Evolutionary conservation across 2,888 invertebrate genomes (phyloP).

Genomic region (Scrobipalpa costella): DNA sequence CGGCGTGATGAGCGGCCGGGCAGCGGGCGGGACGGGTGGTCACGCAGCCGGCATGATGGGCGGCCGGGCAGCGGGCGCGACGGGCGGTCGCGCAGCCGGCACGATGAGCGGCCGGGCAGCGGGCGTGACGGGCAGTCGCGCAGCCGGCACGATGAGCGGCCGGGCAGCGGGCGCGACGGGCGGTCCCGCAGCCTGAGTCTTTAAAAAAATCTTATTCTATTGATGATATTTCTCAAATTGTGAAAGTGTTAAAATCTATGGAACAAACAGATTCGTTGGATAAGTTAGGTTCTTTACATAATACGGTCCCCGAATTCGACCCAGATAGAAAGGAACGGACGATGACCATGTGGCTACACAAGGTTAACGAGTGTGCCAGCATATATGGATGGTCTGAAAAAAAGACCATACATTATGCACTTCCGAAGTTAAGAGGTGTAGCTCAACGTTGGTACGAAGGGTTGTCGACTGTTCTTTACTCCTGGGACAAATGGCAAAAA

Average conservation of each 20-base stretch:
- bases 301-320: constrained; percentile 22
- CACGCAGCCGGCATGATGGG: too few species aligned
- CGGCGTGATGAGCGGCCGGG: too few species aligned
- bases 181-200: neutral
- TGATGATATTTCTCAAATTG: neutral
- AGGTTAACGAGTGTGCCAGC: constrained; percentile 28
- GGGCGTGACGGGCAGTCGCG: too few species aligned
- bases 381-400: constrained; percentile 30
- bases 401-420: constrained; percentile 28
- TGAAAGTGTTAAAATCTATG: neutral
- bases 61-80: too few species aligned
- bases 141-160: too few species aligned
- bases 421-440: constrained; percentile 30
- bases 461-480: constrained; percentile 26
- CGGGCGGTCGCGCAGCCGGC: too few species aligned
- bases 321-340: constrained; percentile 21
- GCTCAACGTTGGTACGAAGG: constrained; percentile 31
- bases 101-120: too few species aligned
- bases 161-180: too few species aligned
- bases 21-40: too few species aligned
- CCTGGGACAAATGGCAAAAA: constrained; percentile 32
- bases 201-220: neutral
- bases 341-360: constrained; percentile 25
- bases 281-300: constrained; percentile 12
- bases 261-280: neutral